Evolutionary conservation across 2,888 invertebrate species (phyloP), one percentile per base, ranked within the genome.

Genomic region (Sminthurides aquaticus): DNA sequence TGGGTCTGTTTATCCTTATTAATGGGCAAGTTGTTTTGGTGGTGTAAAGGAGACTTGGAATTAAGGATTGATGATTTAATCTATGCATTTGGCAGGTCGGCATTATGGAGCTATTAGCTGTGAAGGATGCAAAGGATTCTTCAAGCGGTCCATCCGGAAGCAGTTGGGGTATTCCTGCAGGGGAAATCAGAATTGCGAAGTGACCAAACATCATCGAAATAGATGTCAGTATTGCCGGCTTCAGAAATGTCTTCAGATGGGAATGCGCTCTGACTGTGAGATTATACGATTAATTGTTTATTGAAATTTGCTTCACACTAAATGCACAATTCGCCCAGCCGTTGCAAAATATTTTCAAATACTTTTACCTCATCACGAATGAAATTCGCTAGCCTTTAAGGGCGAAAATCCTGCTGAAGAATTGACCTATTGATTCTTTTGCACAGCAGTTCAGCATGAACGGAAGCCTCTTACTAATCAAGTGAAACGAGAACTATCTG

Each of bases 261-360:
- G 98, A 77, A 98, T 98, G 98, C 84, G 97, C 80, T 95, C 95
- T 83, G 98, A 98, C 86, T 96, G 97, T 97, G 88, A 89, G 88
- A 81, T 75, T 72, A 74, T 54, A n/a, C 8, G 73, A 34, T 34
- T 34, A 34, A 34, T 34, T 34, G 43, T 11, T 34, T 34, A n/a
- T n/a, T n/a, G n/a, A n/a, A n/a, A n/a, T n/a, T n/a, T n/a, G n/a
- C n/a, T n/a, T n/a, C n/a, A n/a, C n/a, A n/a, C n/a, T n/a, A n/a
- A n/a, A n/a, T n/a, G n/a, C n/a, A n/a, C n/a, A n/a, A n/a, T n/a
- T n/a, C n/a, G n/a, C n/a, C n/a, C n/a, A n/a, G n/a, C n/a, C n/a
- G n/a, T n/a, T n/a, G n/a, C n/a, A n/a, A n/a, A n/a, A n/a, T n/a
- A n/a, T n/a, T n/a, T n/a, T n/a, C n/a, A n/a, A n/a, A n/a, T n/a